Evolutionary conservation across 2,888 invertebrate genomes (phyloP).

Genomic region (Folsomia candida): DNA sequence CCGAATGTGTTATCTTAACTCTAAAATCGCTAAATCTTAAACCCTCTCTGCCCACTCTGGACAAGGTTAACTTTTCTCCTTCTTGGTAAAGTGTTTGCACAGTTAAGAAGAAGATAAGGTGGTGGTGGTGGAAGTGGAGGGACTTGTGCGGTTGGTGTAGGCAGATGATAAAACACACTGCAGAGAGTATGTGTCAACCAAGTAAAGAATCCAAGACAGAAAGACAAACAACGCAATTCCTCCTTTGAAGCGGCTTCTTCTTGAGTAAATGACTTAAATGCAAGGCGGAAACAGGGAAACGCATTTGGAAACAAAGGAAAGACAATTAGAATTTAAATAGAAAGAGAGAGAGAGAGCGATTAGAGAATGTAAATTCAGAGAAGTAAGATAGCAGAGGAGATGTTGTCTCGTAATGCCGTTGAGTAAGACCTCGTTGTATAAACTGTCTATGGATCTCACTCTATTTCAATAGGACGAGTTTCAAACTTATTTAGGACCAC

Average conservation of each 20-base stretch:
- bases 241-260: conserved; percentile 2
- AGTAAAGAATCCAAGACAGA: neutral
- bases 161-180: neutral
- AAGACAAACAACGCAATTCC: conserved; percentile 1
- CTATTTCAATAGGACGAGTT: no score
- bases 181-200: neutral
- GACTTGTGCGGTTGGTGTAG: no score
- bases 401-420: no score
- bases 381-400: no score
- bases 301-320: conserved; percentile 7
- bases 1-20: neutral
- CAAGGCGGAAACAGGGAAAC: neutral
- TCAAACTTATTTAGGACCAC: no score
- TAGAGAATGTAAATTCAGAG: neutral
- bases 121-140: neutral
- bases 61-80: no score
- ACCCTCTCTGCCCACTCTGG: neutral
- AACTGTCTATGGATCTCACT: no score
- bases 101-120: no score
- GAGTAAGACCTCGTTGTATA: no score
- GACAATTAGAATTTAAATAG: conserved; percentile 1
- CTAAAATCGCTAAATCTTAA: neutral
- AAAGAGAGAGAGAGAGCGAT: neutral
- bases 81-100: no score
- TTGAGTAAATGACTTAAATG: neutral